Conservation (phyloP, 1,140 invertebrate species). For the Tetraneura akinire region DNA sequence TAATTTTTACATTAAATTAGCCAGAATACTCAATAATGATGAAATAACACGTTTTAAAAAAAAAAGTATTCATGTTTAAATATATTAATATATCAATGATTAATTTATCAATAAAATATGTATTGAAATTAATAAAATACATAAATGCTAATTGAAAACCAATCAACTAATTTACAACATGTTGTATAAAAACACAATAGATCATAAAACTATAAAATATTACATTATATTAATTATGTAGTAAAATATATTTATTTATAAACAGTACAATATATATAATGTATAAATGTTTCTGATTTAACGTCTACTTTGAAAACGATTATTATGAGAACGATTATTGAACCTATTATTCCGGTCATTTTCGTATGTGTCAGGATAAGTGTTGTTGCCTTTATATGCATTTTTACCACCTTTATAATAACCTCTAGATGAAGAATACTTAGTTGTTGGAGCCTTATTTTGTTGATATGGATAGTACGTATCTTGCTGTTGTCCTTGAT, state of each 20-base stretch:
- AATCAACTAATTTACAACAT: not conserved
- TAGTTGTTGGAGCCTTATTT: not conserved
- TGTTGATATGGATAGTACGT: slow-evolving; percentile 38
- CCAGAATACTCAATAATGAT: too few relatives aligned
- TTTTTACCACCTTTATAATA: slow-evolving; percentile 39
- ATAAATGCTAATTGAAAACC: not conserved
- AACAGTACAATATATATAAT: not conserved
- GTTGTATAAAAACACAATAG: not conserved
- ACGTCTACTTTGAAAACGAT: slow-evolving; percentile 32
- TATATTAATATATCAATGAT: too few relatives aligned
- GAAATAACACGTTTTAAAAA: too few relatives aligned
- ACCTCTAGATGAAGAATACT: not conserved
- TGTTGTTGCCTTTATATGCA: slow-evolving; percentile 6
- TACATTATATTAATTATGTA: not conserved
- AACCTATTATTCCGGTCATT: slow-evolving; percentile 26
- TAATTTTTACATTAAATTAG: too few relatives aligned
- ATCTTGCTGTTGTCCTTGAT: not conserved
- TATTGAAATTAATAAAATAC: slow-evolving; percentile 3
- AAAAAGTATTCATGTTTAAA: too few relatives aligned
- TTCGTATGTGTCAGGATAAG: slow-evolving; percentile 30
- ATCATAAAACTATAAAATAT: not conserved
- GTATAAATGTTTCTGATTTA: not conserved
- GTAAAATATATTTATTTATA: slow-evolving; percentile 1
- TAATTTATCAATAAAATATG: too few relatives aligned
- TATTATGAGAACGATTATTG: not conserved